Percentiles rank a stretch among this genome's conserved stretches.
Evolutionary conservation across 1,140 invertebrate genomes (phyloP).

Genomic region (Odontomachus brunneus): DNA sequence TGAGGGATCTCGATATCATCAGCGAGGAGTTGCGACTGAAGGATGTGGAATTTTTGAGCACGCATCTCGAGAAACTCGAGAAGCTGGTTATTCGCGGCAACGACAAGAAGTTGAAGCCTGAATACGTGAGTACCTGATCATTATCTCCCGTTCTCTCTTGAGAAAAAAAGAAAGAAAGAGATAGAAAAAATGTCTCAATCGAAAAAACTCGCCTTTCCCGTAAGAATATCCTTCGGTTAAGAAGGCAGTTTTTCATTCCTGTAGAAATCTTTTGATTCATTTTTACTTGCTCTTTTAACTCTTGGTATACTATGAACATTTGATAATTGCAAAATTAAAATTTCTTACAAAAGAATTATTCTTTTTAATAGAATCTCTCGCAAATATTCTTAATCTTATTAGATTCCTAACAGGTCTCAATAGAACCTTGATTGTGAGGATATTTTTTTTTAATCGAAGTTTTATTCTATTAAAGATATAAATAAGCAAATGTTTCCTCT

Average conservation of each 20-base stretch:
- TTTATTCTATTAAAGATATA: too few species aligned
- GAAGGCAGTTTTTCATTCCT: background rate
- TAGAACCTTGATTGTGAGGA: too few species aligned
- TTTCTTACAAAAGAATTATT: too few species aligned
- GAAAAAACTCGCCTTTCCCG: background rate
- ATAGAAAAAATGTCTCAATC: background rate
- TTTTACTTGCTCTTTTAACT: background rate
- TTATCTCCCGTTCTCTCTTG: background rate
- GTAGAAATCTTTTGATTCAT: background rate
- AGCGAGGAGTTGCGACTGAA: slow-evolving; percentile 97
- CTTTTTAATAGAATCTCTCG: too few species aligned
- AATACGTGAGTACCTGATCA: slow-evolving; percentile 91
- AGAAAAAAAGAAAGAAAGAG: background rate
- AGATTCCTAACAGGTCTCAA: too few species aligned
- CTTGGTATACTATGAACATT: background rate
- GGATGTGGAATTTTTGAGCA: slow-evolving; percentile 94
- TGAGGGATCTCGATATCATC: slow-evolving; percentile 98
- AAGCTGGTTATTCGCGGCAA: slow-evolving; percentile 93
- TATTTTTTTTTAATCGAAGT: too few species aligned
- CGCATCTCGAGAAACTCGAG: slow-evolving; percentile 95
- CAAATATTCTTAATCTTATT: too few species aligned
- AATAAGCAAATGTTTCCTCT: too few species aligned
- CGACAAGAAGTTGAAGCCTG: slow-evolving; percentile 98
- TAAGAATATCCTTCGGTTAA: slow-evolving; percentile 5
- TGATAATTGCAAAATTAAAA: too few species aligned